Percentiles rank a stretch among this genome's conserved stretches.
Evolutionary conservation across 2,888 invertebrate species (phyloP).

Genomic region (Erebia aethiops): DNA sequence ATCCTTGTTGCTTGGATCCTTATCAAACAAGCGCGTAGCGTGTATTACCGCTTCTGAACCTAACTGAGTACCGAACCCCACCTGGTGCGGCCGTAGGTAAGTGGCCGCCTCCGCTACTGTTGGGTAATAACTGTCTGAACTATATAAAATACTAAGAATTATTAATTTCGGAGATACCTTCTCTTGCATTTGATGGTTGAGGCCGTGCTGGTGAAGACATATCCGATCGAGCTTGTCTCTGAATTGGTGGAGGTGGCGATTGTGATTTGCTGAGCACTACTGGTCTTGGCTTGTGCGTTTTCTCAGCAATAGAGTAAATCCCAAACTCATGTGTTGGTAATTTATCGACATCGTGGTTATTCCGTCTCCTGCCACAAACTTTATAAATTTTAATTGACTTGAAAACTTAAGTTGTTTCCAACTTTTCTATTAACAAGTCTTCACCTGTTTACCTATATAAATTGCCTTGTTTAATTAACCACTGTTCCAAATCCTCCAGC

Average conservation of each 20-base stretch:
- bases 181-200: slow-evolving; percentile 59
- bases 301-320: slow-evolving; percentile 68
- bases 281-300: slow-evolving; percentile 51
- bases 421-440: slow-evolving; percentile 42
- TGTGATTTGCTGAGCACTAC: slow-evolving; percentile 55
- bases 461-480: slow-evolving; percentile 81
- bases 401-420: slow-evolving; percentile 23
- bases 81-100: no score
- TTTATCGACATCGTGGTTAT: slow-evolving; percentile 60
- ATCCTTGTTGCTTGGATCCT: no score
- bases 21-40: no score
- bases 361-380: slow-evolving; percentile 64
- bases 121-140: slow-evolving; percentile 38
- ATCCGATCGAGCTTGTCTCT: slow-evolving; percentile 52
- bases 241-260: slow-evolving; percentile 58
- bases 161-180: slow-evolving; percentile 52
- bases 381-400: slow-evolving; percentile 49
- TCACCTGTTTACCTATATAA: slow-evolving; percentile 79
- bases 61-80: no score
- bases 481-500: slow-evolving; percentile 70
- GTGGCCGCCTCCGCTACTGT: no score
- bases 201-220: slow-evolving; percentile 49
- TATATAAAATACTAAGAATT: not conserved
- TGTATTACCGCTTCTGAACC: no score
- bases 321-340: slow-evolving; percentile 69